Base-by-base conservation (phyloP, 2,888 invertebrate species). In the Petrolisthes manimaculis region DNA sequence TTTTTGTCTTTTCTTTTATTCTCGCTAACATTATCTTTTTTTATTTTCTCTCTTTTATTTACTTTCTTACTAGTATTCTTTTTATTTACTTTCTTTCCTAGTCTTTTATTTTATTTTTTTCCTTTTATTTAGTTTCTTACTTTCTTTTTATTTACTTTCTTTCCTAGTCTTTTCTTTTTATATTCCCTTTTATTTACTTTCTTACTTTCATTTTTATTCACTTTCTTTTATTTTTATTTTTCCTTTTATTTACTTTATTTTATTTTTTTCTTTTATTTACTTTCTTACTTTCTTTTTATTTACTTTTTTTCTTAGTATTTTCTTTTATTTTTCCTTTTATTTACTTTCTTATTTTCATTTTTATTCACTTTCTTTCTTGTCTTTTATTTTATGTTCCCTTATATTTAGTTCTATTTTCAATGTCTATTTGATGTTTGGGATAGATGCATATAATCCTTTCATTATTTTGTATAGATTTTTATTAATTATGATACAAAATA, bases 131-230 rank as follows among this genome's bases (percentile, higher is more conserved):
- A 71, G 71, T 71, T 71, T 83, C 83, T 71, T 37, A 51, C 82
- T 71, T 37, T 69, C 69, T 83, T 9, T 21, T 9, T 9, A n/a
- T 24, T 24, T n/a, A 21, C 55, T 81, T 24, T 71, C 83, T 37
- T 21, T 80, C 54, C 51, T 5, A 0, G 18, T 69, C 24, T 69
- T 8, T 80, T 83, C 53, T 54, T 24, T 71, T 54, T 71, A 54
- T 71, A 54, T 83, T 71, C 71, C 53, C 83, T 71, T 54, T 71
- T 71, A 71, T 71, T 71, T 54, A 71, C 83, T 71, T 71, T 83
- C 83, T 71, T 37, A 51, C 82, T 71, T 37, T 69, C 69, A 21
- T 83, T 9, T 21, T 9, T 9, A n/a, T 24, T 24, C 4, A 21
- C 55, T 81, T 24, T 71, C 83, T 37, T 21, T 80, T 5, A 0